These are phyloP conservation scores for Oriolus oriolus DNA, from an alignment of 2,113 vertebrate genomes.

Conservation along the genomic window DNA sequence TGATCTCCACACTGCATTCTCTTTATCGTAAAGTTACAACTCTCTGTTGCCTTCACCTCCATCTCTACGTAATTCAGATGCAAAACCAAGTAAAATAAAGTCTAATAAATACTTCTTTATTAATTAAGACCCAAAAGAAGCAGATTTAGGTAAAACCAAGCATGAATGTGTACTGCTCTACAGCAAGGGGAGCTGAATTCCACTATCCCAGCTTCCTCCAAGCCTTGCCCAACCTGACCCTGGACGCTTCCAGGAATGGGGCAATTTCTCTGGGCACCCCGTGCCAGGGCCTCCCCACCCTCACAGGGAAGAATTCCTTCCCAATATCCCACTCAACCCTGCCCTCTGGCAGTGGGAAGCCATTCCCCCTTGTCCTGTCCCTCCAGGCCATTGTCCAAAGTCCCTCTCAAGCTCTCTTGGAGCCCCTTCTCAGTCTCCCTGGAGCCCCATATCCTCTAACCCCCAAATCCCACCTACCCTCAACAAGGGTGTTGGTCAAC, in stretches of 20 bases:
- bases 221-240: neutral
- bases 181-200: neutral
- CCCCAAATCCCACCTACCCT: conserved; percentile 76
- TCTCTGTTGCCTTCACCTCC: neutral
- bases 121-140: neutral
- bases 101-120: neutral
- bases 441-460: no score
- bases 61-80: rapidly evolving
- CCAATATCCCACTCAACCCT: rapidly evolving
- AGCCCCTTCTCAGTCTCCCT: neutral
- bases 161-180: rapidly evolving
- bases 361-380: no score
- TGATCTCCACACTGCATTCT: neutral
- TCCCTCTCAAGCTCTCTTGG: neutral
- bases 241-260: neutral
- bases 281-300: neutral
- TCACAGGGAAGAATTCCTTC: neutral
- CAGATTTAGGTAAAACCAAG: neutral
- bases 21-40: neutral
- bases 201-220: neutral
- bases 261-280: neutral
- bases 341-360: neutral
- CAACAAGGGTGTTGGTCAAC: conserved; percentile 91
- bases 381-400: neutral
- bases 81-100: neutral